Percentiles rank a stretch among this genome's conserved stretches.
Evolutionary conservation across 35 echinoderm and acorn worm genomes (phyloP).

Genomic region (Anneissia japonica): DNA sequence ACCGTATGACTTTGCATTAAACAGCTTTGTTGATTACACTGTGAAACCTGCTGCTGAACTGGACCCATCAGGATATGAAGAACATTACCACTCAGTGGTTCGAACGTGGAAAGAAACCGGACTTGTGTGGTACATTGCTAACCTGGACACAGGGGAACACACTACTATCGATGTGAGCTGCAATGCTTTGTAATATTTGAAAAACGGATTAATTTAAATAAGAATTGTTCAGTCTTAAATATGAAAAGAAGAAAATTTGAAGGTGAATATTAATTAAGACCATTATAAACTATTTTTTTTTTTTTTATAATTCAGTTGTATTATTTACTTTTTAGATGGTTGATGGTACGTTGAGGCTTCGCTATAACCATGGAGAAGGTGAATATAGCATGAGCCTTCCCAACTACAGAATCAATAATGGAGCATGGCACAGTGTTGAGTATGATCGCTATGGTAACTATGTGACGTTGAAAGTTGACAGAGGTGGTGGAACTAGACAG

Average conservation of each 20-base stretch:
- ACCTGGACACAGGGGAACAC: constrained; percentile 51
- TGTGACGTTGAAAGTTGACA: constrained; percentile 76
- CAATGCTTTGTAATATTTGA: too few species aligned
- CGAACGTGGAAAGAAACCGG: constrained; percentile 48
- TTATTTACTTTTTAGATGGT: constrained; percentile 58
- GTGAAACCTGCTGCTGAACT: constrained; percentile 2
- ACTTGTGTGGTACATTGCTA: constrained; percentile 74
- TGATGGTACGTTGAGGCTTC: constrained; percentile 39
- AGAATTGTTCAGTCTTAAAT: too few species aligned
- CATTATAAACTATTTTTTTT: too few species aligned
- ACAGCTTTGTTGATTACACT: constrained; percentile 77
- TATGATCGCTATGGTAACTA: constrained; percentile 84
- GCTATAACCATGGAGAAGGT: constrained; percentile 80
- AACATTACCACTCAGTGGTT: constrained; percentile 72
- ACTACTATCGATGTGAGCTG: constrained; percentile 78
- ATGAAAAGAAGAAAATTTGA: too few species aligned
- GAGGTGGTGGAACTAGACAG: constrained; percentile 82
- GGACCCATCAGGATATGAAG: constrained; percentile 16
- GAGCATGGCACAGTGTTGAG: constrained; percentile 74
- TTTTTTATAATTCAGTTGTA: too few species aligned
- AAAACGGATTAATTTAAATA: too few species aligned
- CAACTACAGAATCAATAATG: constrained; percentile 70
- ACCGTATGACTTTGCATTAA: constrained; percentile 65
- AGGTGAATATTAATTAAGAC: too few species aligned
- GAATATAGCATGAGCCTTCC: constrained; percentile 34